A percentile compares a stretch with the other conserved stretches of the same genome.
Evolutionary conservation across 2,797 vertebrate genomes (phyloP).

Genomic region (Odontamblyopus rebecca): DNA sequence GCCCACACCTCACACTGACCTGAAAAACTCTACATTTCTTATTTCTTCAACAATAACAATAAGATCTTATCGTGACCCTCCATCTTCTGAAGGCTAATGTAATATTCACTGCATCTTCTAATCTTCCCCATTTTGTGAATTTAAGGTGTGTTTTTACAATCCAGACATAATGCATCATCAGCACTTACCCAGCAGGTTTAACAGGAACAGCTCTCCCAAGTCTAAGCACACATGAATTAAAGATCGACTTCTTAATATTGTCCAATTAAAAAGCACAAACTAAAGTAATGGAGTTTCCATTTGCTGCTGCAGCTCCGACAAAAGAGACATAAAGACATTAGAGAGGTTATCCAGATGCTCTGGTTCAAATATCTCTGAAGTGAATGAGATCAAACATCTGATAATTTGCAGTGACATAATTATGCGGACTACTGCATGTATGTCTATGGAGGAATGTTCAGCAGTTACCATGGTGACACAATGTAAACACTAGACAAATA

Average conservation of each 20-base stretch:
- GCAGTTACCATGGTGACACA: no score
- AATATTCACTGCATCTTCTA: background rate
- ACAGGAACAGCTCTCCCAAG: slow-evolving; percentile 47
- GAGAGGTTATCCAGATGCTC: background rate
- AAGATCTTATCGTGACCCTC: background rate
- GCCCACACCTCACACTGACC: no score
- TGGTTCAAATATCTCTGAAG: background rate
- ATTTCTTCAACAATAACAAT: no score
- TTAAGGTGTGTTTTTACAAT: background rate
- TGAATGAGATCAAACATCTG: background rate
- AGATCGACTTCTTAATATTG: slow-evolving; percentile 37
- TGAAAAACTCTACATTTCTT: no score
- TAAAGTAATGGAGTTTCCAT: slow-evolving; percentile 23
- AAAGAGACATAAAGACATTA: background rate
- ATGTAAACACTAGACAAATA: no score
- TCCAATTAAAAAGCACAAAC: slow-evolving; percentile 41
- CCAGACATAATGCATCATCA: slow-evolving; percentile 19
- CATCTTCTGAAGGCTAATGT: background rate
- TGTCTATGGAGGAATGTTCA: no score
- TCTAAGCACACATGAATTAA: slow-evolving; percentile 35
- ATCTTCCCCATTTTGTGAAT: background rate
- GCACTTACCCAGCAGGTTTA: slow-evolving; percentile 48
- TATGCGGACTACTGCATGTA: no score
- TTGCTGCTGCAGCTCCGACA: slow-evolving; percentile 26
- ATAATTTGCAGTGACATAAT: no score